These are phyloP conservation scores for Escarpia spicata DNA, from an alignment of 2,888 invertebrate species.

Conservation along the genomic window DNA sequence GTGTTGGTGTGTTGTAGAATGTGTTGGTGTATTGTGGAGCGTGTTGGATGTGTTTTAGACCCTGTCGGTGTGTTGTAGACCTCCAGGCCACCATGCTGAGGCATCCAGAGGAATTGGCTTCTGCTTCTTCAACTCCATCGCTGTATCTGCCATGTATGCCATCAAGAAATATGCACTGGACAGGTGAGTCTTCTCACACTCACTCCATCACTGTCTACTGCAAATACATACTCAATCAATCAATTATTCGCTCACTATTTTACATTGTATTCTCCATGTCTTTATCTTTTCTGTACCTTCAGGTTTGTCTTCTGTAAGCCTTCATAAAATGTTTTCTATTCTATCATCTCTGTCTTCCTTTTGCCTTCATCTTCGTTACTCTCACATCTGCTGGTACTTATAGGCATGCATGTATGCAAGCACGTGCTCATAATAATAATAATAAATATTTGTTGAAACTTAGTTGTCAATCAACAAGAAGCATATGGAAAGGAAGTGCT, in stretches of 20 bases:
- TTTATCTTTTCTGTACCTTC: neutral
- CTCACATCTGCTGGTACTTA: neutral
- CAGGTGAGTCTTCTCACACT: slow-evolving; percentile 66
- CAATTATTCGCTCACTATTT: neutral
- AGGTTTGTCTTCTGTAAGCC: neutral
- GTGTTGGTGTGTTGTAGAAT: no score
- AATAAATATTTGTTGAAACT: neutral
- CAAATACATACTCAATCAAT: neutral
- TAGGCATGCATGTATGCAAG: neutral
- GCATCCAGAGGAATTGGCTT: slow-evolving; percentile 82
- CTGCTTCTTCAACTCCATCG: slow-evolving; percentile 86
- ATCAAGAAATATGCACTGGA: slow-evolving; percentile 71
- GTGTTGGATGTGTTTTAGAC: neutral
- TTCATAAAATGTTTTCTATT: neutral
- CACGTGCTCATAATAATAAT: neutral
- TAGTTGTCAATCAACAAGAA: neutral
- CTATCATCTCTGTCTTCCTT: neutral
- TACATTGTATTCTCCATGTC: neutral
- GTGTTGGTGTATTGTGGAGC: no score
- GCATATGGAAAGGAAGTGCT: neutral
- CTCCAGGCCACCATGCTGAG: slow-evolving; percentile 91
- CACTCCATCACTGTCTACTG: neutral
- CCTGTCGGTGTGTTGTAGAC: slow-evolving; percentile 64
- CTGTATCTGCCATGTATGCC: slow-evolving; percentile 83
- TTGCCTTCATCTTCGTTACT: neutral